Base-by-base conservation (phyloP, 1,140 invertebrate species). In the Pseudomyrmex concolor region DNA sequence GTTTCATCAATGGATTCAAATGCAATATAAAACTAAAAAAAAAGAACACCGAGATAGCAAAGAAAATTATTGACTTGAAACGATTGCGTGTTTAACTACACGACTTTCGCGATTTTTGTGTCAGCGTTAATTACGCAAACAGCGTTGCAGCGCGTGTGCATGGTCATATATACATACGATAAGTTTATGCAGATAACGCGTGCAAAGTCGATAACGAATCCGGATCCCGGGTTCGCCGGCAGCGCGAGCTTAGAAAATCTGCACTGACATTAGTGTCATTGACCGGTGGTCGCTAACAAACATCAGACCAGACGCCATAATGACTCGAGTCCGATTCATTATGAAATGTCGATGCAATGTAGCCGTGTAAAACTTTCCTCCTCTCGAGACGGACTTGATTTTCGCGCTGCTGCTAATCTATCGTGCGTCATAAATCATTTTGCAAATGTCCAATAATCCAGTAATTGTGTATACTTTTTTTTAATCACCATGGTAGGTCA, bases 281-380 rank as follows among this genome's bases (percentile, higher is more conserved):
- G 19, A 80, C 55, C 76, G 66, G 54, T 66, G 66, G 54, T 59
- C 19, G 19, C 43, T 60, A 80, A 76, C 22, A 76, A 59, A 54
- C 60, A 51, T 64, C 48, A 9, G 22, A 12, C 43, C 54, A 70
- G 43, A 80, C 43, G 2, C 2, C 43, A 68, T 25, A 57, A 78
- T 54, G 15, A 78, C n/a, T 59, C 25, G 19, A 25, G 22, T 71
- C 51, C 8, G 8, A 71, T 71, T 80, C 34, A 60, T 71, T 80
- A 80, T 50, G n/a, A 48, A 71, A 71, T 2, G n/a, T 71, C 76
- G 48, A 70, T 57, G 48, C 15, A 55, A 55, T 55, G 57, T 68
- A 13, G 1, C 8, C 10, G 64, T 50, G n/a, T 50, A 12, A 13
- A 50, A 78, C 0, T 19, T 78, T 48, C n/a, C 10, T 48, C n/a